phyloP scores from a whole-genome alignment of 2,113 vertebrate genomes.

The Colinus virginianus region DNA sequence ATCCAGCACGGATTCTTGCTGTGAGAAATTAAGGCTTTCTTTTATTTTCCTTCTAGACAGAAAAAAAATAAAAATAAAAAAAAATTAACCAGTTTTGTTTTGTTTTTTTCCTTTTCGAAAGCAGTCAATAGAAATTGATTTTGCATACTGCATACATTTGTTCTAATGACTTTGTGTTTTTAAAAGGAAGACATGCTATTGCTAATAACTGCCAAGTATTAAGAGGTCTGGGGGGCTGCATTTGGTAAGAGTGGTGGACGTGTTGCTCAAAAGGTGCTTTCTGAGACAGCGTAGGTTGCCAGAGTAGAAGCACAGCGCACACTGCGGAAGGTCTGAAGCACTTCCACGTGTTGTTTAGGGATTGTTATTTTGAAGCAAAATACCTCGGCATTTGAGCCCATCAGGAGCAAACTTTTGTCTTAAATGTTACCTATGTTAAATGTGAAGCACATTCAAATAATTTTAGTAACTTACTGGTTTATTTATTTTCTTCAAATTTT shows the following conservation, averaged over 20 bases:
- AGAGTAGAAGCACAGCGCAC: not conserved
- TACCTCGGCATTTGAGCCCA: not conserved
- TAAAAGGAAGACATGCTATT: not conserved
- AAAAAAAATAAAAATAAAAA: too few species aligned
- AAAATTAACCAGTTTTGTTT: too few species aligned
- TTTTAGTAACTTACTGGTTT: not conserved
- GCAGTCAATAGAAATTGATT: not conserved
- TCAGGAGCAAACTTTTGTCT: not conserved
- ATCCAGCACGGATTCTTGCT: not conserved
- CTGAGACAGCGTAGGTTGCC: not conserved
- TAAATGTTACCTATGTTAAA: not conserved
- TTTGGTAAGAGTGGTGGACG: not conserved
- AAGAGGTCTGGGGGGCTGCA: not conserved
- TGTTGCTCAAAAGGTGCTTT: not conserved
- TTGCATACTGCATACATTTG: not conserved
- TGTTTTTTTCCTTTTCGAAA: not conserved
- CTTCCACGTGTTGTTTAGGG: not conserved
- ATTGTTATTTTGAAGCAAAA: constrained; percentile 39
- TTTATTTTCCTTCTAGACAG: not conserved
- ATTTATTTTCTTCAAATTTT: not conserved
- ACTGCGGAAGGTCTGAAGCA: not conserved
- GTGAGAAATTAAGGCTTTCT: not conserved
- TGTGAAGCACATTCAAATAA: not conserved
- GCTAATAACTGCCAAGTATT: not conserved
- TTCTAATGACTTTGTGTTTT: not conserved